phyloP scores from a whole-genome alignment of 2,888 invertebrate species.

The Drosophila sordidula region DNA sequence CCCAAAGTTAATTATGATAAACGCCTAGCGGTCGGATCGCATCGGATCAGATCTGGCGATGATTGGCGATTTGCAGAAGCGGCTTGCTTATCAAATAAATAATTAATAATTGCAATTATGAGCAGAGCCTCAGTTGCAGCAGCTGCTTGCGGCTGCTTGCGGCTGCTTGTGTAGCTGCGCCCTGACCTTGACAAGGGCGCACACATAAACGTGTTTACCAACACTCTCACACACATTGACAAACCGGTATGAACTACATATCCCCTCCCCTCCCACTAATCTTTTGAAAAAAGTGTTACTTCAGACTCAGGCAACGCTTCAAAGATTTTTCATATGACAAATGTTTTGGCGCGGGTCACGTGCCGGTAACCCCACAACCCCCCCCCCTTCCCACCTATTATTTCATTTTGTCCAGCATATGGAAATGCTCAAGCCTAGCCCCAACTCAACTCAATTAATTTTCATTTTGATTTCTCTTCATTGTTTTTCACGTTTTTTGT shows the following conservation, averaged over 20 bases:
- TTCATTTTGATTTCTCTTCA: conserved; percentile 23
- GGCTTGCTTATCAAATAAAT: conserved; percentile 16
- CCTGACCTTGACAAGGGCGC: conserved; percentile 74
- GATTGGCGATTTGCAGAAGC: conserved; percentile 17
- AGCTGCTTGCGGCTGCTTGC: conserved; percentile 1
- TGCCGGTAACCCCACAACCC: background rate
- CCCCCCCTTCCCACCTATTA: background rate
- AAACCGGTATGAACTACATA: conserved; percentile 57
- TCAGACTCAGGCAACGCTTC: conserved; percentile 11
- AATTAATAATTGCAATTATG: conserved; percentile 14
- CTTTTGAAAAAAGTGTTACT: background rate
- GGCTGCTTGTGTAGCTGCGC: conserved; percentile 3
- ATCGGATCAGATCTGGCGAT: conserved; percentile 6
- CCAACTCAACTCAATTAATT: conserved; percentile 6
- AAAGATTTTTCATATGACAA: conserved; percentile 6
- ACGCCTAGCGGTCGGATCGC: conserved; percentile 25
- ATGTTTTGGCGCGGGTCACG: background rate
- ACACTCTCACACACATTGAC: conserved; percentile 22
- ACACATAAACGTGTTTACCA: conserved; percentile 61
- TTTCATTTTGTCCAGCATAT: background rate
- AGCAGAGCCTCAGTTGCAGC: conserved; percentile 27
- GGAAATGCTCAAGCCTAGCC: background rate
- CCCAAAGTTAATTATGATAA: conserved; percentile 60
- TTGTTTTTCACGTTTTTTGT: conserved; percentile 5
- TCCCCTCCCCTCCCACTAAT: background rate